A percentile compares a stretch with the other conserved stretches of the same genome.
Evolutionary conservation across 1,140 invertebrate genomes (phyloP).

Genomic region (Andrena cerasifolii): DNA sequence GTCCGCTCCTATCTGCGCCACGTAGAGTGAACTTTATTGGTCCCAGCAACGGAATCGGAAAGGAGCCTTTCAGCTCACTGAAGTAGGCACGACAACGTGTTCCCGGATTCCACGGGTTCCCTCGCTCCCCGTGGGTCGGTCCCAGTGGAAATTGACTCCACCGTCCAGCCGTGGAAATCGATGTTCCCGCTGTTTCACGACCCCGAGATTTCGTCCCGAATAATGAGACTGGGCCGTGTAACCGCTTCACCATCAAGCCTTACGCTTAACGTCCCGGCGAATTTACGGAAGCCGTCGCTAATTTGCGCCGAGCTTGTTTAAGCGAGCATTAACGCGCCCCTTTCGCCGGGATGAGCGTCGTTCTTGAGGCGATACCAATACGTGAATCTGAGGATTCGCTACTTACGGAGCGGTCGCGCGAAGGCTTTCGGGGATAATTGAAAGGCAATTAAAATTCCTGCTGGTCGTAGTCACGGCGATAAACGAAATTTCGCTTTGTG

Average conservation of each 20-base stretch:
- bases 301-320: conserved; percentile 15
- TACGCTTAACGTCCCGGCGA: background rate
- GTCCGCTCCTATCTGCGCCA: background rate
- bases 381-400: background rate
- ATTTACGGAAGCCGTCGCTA: background rate
- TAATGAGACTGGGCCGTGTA: background rate
- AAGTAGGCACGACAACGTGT: conserved; percentile 11
- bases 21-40: conserved; percentile 31
- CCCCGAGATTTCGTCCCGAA: background rate
- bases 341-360: background rate
- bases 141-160: conserved; percentile 11
- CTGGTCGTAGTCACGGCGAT: conserved; percentile 13
- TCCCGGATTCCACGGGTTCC: background rate
- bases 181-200: conserved; percentile 25
- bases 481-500: conserved; percentile 35
- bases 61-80: background rate
- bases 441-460: conserved; percentile 48
- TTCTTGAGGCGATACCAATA: background rate
- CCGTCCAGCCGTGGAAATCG: conserved; percentile 14
- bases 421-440: conserved; percentile 24
- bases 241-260: background rate
- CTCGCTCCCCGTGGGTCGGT: background rate
- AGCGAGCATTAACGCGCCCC: conserved; percentile 9
- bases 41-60: background rate
- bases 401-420: background rate